phyloP scores from a whole-genome alignment of 2,797 vertebrate genomes.

The Gadopsis marmoratus region DNA sequence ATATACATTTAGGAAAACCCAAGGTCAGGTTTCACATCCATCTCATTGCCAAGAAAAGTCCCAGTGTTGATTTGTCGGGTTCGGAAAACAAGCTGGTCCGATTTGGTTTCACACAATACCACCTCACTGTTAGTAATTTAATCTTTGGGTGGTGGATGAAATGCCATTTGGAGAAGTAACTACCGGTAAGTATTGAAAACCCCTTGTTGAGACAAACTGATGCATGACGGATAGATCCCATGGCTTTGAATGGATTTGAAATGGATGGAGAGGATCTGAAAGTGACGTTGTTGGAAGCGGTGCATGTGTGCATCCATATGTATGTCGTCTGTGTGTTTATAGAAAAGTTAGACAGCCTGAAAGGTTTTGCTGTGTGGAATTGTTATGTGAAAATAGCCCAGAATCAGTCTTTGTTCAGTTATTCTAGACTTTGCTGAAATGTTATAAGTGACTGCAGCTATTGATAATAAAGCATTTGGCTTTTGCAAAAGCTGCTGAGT shows the following conservation, averaged over 20 bases:
- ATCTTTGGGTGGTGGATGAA: slow-evolving; percentile 6
- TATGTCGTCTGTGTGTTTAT: slow-evolving; percentile 4
- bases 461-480: slow-evolving; percentile 22
- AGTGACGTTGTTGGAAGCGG: not conserved
- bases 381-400: not conserved
- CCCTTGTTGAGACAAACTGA: not conserved
- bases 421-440: slow-evolving; percentile 12
- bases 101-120: slow-evolving; percentile 12
- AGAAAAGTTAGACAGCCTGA: not conserved
- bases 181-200: slow-evolving; percentile 20
- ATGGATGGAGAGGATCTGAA: not conserved
- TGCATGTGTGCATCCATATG: not conserved
- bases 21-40: slow-evolving; percentile 12
- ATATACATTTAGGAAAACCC: slow-evolving; percentile 20
- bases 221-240: not conserved
- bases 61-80: slow-evolving; percentile 5
- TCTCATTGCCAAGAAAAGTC: slow-evolving; percentile 2
- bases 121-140: not conserved
- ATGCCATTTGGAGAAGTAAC: not conserved
- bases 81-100: not conserved
- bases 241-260: slow-evolving; percentile 8
- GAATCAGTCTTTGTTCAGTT: not conserved
- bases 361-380: not conserved
- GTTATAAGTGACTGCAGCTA: slow-evolving; percentile 19
- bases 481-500: slow-evolving; percentile 30